These are phyloP conservation scores for Scrobipalpa costella DNA, from an alignment of 2,888 invertebrate species.

Conservation along the genomic window DNA sequence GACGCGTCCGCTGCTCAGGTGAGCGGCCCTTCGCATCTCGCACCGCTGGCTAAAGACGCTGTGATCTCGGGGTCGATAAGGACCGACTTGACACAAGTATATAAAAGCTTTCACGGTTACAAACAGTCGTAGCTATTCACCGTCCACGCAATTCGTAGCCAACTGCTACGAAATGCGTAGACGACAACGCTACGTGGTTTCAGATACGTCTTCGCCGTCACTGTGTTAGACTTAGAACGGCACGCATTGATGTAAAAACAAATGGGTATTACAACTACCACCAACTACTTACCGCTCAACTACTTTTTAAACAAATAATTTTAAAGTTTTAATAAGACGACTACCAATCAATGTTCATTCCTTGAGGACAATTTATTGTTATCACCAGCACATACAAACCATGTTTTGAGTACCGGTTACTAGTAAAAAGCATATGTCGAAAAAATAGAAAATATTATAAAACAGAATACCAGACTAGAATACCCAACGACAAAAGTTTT, in stretches of 20 bases:
- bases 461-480: not conserved
- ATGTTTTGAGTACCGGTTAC: too few relatives aligned
- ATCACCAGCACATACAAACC: too few relatives aligned
- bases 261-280: not conserved
- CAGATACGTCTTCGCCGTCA: not conserved
- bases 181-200: slow-evolving; percentile 37
- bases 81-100: slow-evolving; percentile 34
- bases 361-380: too few relatives aligned
- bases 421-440: too few relatives aligned
- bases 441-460: too few relatives aligned
- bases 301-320: too few relatives aligned
- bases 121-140: slow-evolving; percentile 29
- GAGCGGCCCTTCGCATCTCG: slow-evolving; percentile 69
- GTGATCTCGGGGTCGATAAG: slow-evolving; percentile 73
- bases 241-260: not conserved
- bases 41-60: slow-evolving; percentile 61
- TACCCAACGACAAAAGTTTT: not conserved
- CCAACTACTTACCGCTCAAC: too few relatives aligned
- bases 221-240: not conserved
- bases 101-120: slow-evolving; percentile 3
- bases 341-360: too few relatives aligned
- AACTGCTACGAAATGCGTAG: not conserved
- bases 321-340: too few relatives aligned
- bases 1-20: slow-evolving; percentile 72
- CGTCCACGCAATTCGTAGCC: slow-evolving; percentile 43